Percentiles rank a stretch among this genome's conserved stretches.
phyloP scores from a whole-genome alignment of 2,888 invertebrate genomes.

The Dorcus hopei region DNA sequence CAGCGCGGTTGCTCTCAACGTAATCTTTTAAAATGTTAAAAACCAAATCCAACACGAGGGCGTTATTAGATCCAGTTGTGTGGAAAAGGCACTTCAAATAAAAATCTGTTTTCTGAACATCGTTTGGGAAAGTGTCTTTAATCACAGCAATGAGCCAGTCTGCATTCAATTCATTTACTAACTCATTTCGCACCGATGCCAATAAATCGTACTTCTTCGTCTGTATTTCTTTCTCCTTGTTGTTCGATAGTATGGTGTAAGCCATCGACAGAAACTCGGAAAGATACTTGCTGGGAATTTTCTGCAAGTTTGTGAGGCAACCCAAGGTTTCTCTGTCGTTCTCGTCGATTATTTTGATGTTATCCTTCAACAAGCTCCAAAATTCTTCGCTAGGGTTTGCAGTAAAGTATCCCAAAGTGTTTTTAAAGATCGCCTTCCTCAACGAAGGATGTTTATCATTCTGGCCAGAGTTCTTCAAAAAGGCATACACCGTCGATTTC shows the following conservation, averaged over 20 bases:
- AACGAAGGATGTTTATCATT: neutral
- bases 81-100: too few species aligned
- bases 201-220: neutral
- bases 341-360: too few species aligned
- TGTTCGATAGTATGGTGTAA: neutral
- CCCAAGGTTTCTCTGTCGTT: too few species aligned
- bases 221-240: neutral
- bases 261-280: neutral
- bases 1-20: too few species aligned
- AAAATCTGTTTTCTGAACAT: neutral
- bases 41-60: too few species aligned
- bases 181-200: neutral
- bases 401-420: neutral
- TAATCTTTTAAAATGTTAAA: too few species aligned
- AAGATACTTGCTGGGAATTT: neutral
- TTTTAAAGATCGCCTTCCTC: neutral
- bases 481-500: neutral
- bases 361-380: neutral
- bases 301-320: too few species aligned
- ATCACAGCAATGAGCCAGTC: neutral
- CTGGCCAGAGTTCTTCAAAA: neutral
- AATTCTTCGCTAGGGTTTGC: conserved; percentile 13
- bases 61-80: too few species aligned
- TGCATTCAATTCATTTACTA: too few species aligned
- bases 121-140: neutral